These are phyloP conservation scores for Raja brachyura DNA, from an alignment of 2,113 vertebrate genomes.

Conservation along the genomic window DNA sequence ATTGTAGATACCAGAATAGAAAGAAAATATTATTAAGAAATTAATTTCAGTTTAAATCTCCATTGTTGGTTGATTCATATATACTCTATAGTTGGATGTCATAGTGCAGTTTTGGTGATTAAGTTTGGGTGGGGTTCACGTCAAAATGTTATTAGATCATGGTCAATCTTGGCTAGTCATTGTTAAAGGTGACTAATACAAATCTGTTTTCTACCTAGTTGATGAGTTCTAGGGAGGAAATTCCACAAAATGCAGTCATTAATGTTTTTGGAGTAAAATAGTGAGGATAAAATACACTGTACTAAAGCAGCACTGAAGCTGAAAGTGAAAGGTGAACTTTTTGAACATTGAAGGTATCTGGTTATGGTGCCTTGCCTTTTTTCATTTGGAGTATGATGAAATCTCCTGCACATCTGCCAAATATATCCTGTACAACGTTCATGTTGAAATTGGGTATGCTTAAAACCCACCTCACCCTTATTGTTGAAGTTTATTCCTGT, in stretches of 20 bases:
- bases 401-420: neutral
- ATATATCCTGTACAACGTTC: neutral
- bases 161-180: neutral
- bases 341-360: neutral
- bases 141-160: neutral
- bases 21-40: neutral
- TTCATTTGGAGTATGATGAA: neutral
- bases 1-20: neutral
- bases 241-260: constrained; percentile 10
- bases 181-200: neutral
- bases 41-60: neutral
- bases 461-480: neutral
- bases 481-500: no score
- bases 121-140: neutral
- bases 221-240: neutral
- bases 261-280: neutral
- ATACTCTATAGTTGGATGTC: neutral
- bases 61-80: neutral
- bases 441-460: neutral
- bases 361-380: neutral
- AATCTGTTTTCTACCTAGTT: neutral
- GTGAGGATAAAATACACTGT: neutral
- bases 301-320: neutral
- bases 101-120: neutral
- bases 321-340: constrained; percentile 4